A percentile compares a stretch with the other conserved stretches of the same genome.
These are phyloP conservation scores for Dynastes maya DNA, from an alignment of 2,888 invertebrate genomes.

Conservation along the genomic window DNA sequence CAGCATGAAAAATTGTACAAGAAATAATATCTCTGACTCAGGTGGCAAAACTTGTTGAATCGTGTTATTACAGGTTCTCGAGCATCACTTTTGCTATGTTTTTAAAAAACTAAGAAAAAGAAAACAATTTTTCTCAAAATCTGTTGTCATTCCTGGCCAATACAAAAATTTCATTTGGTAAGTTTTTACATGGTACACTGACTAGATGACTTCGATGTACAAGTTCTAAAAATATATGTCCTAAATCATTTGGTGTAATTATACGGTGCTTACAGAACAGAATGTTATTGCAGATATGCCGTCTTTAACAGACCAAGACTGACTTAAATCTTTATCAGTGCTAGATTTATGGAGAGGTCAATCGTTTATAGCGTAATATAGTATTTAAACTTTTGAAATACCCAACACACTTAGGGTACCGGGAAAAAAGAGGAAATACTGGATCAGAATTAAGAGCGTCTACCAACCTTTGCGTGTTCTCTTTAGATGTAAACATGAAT, in stretches of 20 bases:
- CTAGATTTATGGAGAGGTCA: conserved; percentile 47
- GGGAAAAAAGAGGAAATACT: neutral
- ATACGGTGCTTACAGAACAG: too few species aligned
- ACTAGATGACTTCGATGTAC: conserved; percentile 41
- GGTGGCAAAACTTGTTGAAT: conserved; percentile 41
- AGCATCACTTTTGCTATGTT: conserved; percentile 45
- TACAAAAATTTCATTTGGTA: conserved; percentile 57
- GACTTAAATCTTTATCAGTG: conserved; percentile 19
- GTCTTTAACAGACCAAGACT: conserved; percentile 44
- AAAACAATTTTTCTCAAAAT: conserved; percentile 38
- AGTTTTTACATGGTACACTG: conserved; percentile 49
- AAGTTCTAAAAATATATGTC: conserved; percentile 41
- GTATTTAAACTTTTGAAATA: conserved; percentile 33
- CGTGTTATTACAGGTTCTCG: conserved; percentile 48
- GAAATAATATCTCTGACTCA: conserved; percentile 53
- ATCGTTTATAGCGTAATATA: conserved; percentile 12
- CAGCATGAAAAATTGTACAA: neutral
- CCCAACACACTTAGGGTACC: too few species aligned
- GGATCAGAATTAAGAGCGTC: conserved; percentile 37
- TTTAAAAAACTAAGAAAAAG: conserved; percentile 36
- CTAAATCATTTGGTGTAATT: conserved; percentile 41
- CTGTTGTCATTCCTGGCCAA: conserved; percentile 54
- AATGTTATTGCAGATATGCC: neutral
- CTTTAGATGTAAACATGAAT: neutral
- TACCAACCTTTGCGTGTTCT: conserved; percentile 19